Conservation (phyloP, 2,888 invertebrate genomes). For the Marasmarcha lunaedactyla region DNA sequence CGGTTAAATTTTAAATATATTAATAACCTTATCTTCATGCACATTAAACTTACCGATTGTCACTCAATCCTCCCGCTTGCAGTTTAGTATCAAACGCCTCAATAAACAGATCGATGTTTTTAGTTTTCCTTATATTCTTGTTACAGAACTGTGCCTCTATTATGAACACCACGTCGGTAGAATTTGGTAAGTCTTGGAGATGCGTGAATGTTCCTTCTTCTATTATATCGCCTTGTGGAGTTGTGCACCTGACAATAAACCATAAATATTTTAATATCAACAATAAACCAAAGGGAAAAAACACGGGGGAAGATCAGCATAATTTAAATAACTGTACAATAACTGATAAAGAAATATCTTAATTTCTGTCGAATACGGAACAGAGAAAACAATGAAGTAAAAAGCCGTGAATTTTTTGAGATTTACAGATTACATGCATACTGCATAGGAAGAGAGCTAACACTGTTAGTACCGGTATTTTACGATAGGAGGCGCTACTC, state of each 20-base stretch:
- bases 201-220: slow-evolving; percentile 82
- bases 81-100: slow-evolving; percentile 78
- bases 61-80: slow-evolving; percentile 68
- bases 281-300: not conserved
- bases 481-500: too few species aligned
- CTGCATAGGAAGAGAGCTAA: too few species aligned
- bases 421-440: too few species aligned
- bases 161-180: slow-evolving; percentile 89
- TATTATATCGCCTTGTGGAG: slow-evolving; percentile 75
- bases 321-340: too few species aligned
- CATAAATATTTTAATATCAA: not conserved
- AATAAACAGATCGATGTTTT: slow-evolving; percentile 77
- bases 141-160: slow-evolving; percentile 91
- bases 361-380: too few species aligned
- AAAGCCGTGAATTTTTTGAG: too few species aligned
- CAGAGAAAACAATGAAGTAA: too few species aligned
- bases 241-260: slow-evolving; percentile 69
- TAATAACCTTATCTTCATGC: too few species aligned
- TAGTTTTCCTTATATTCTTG: slow-evolving; percentile 72
- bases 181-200: slow-evolving; percentile 74
- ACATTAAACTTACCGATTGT: slow-evolving; percentile 77
- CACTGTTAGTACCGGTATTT: too few species aligned
- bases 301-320: too few species aligned
- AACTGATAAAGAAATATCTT: too few species aligned
- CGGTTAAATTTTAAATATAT: too few species aligned